Evolutionary conservation across 2,888 invertebrate species (phyloP), one percentile per base, ranked within the genome.

Genomic region (Volucella bombylans): DNA sequence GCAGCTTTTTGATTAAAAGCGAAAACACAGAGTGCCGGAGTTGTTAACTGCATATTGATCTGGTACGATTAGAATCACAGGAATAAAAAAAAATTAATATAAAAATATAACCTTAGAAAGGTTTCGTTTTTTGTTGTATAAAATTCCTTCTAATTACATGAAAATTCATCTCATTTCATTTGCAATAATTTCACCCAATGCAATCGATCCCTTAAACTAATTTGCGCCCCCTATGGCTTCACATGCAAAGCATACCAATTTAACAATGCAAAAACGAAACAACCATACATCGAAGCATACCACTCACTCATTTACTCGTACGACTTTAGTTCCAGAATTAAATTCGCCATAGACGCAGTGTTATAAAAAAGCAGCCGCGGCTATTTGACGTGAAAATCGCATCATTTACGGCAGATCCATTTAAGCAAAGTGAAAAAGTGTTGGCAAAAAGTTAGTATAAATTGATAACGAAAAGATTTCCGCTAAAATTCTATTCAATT

Each of bases 271-370:
- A 64, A 73, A 81, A 45, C 47, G 69, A 45, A 82, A 79, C 52
- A 71, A 71, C 79, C 78, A 49, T 86, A 86, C 45, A 52, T 38
- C 65, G 4, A n/a, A 2, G 1, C n/a, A 50, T 77, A 45, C 55
- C 50, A 23, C 54, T 41, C 64, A 82, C 73, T 77, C 82, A 62
- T 54, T 74, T 55, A 83, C 82, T 82, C 83, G 52, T 86, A 87
- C 65, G 80, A 71, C 49, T 61, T 52, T 72, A 88, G 87, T 87
- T 87, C 86, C 85, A 87, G 85, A 86, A 85, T 71, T 83, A 86
- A 88, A 87, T 88, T 87, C 87, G 87, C 88, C 86, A 86, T 82
- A 86, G 86, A 81, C 82, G 87, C 82, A 87, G 87, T 87, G 88
- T 87, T 87, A 76, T 52, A 77, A 61, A 85, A 85, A 80, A 76